phyloP scores from a whole-genome alignment of 2,888 invertebrate species.

The Meganola albula region DNA sequence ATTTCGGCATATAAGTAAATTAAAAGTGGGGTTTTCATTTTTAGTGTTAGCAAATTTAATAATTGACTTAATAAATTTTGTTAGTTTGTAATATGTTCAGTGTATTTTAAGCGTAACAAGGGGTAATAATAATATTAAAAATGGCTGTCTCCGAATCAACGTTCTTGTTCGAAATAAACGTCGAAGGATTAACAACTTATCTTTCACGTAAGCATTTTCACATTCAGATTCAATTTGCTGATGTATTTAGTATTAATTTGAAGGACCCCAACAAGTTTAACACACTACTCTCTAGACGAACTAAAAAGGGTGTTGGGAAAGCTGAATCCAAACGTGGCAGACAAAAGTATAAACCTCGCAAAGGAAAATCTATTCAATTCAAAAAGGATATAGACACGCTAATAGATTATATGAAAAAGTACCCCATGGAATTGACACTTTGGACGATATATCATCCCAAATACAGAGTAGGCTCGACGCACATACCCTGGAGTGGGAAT shows the following conservation, averaged over 20 bases:
- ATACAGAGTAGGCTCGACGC: constrained; percentile 40
- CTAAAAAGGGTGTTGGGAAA: constrained; percentile 26
- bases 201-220: constrained; percentile 39
- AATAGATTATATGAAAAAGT: constrained; percentile 43
- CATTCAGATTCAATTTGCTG: constrained; percentile 46
- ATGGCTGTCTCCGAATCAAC: constrained; percentile 59
- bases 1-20: not conserved
- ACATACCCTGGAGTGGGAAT: constrained; percentile 46
- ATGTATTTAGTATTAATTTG: constrained; percentile 49
- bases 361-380: constrained; percentile 41
- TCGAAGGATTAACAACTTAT: constrained; percentile 46
- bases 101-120: constrained; percentile 8
- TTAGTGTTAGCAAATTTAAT: not conserved
- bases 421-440: constrained; percentile 50
- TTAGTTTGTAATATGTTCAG: not conserved
- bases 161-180: constrained; percentile 56
- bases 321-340: constrained; percentile 21
- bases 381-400: constrained; percentile 34
- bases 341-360: constrained; percentile 28
- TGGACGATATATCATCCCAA: constrained; percentile 35
- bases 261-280: constrained; percentile 37
- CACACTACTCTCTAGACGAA: constrained; percentile 13
- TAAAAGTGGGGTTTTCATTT: not conserved
- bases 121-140: constrained; percentile 17
- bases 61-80: not conserved